Evolutionary conservation across 2,113 vertebrate genomes (phyloP).

Genomic region (Prionailurus bengalensis): DNA sequence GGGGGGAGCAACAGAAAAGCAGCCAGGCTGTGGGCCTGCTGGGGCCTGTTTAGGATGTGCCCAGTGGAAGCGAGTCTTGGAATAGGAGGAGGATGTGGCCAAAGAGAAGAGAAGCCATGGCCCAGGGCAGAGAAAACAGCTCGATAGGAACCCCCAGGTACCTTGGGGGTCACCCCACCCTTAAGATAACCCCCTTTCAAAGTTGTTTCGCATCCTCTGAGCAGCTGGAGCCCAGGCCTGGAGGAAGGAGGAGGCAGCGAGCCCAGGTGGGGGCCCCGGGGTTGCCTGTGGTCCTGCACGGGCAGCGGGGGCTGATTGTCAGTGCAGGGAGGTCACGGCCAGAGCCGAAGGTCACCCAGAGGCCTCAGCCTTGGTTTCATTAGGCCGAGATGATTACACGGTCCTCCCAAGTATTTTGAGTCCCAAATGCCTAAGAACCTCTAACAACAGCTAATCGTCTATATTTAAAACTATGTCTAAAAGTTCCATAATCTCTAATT

Average conservation of each 20-base stretch:
- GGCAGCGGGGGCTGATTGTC: accelerated
- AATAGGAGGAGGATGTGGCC: not conserved
- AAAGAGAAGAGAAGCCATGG: not conserved
- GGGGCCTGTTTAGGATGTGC: not conserved
- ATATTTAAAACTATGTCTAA: not conserved
- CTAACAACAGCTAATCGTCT: not conserved
- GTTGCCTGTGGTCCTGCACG: not conserved
- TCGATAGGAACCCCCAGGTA: not conserved
- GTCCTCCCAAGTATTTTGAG: not conserved
- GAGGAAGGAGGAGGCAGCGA: not conserved
- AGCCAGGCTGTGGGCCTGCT: not conserved
- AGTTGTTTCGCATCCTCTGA: not conserved
- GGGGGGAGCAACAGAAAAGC: not conserved
- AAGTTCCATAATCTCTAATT: not conserved
- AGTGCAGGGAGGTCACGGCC: not conserved
- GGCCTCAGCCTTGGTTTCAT: not conserved
- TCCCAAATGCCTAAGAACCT: not conserved
- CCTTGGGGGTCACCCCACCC: not conserved
- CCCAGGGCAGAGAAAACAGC: not conserved
- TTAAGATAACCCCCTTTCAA: not conserved
- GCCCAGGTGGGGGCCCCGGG: not conserved
- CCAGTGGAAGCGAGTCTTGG: not conserved
- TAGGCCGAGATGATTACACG: not conserved
- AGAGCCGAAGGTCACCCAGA: not conserved
- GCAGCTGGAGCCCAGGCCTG: not conserved